These are phyloP conservation scores for Polydrusus pterygomalis DNA, from an alignment of 2,888 invertebrate species.

Conservation along the genomic window DNA sequence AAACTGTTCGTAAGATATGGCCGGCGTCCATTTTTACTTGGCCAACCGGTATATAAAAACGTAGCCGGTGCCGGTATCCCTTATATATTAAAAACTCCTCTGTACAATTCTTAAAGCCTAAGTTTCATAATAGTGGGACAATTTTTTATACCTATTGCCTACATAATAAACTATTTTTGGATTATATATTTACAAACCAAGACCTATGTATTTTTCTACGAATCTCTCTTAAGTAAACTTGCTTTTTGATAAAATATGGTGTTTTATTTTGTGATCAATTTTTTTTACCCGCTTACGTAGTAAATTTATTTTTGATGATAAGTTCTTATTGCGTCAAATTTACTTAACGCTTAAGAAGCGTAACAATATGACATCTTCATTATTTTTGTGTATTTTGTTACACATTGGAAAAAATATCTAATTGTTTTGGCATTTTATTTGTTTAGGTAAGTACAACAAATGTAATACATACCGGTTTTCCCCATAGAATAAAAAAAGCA, in stretches of 20 bases:
- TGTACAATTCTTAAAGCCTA: too few relatives aligned
- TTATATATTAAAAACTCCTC: too few relatives aligned
- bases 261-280: slow-evolving; percentile 1
- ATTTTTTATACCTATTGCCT: background rate
- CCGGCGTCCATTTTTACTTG: too few relatives aligned
- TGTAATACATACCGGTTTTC: too few relatives aligned
- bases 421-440: too few relatives aligned
- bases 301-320: background rate
- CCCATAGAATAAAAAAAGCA: background rate
- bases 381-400: slow-evolving; percentile 11
- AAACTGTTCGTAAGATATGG: too few relatives aligned
- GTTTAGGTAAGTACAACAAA: too few relatives aligned
- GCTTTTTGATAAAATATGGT: slow-evolving; percentile 10
- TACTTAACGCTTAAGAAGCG: slow-evolving; percentile 4
- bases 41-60: too few relatives aligned
- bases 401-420: background rate
- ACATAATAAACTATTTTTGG: slow-evolving; percentile 13
- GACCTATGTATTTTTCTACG: slow-evolving; percentile 15
- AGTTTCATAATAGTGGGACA: too few relatives aligned
- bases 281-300: background rate
- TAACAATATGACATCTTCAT: background rate
- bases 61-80: too few relatives aligned
- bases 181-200: slow-evolving; percentile 14
- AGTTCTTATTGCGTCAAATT: slow-evolving; percentile 17
- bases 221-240: slow-evolving; percentile 18